phyloP scores from a whole-genome alignment of 2,888 invertebrate genomes.

The Heliothis peltigera region DNA sequence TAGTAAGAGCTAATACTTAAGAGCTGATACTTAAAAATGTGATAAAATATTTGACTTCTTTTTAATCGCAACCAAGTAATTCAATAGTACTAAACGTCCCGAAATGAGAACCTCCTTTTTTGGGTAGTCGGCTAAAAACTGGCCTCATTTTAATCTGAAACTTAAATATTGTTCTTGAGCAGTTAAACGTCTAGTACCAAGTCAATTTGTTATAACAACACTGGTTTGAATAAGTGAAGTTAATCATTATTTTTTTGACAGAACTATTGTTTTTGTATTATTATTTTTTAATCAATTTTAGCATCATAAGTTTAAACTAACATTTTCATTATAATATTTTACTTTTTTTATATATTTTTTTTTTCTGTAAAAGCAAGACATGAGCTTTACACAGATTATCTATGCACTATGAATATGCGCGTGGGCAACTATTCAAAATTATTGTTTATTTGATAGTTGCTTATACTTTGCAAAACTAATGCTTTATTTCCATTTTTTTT shows the following conservation, averaged over 20 bases:
- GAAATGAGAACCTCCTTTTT: too few species aligned
- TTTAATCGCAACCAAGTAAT: too few species aligned
- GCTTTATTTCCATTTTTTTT: conserved; percentile 18
- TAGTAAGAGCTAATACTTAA: too few species aligned
- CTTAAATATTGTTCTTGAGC: neutral
- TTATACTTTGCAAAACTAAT: conserved; percentile 22
- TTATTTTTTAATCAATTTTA: conserved; percentile 3
- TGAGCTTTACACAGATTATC: neutral
- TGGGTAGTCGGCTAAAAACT: too few species aligned
- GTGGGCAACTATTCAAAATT: neutral
- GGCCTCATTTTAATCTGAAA: neutral
- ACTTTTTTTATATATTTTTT: neutral
- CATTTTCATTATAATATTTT: conserved; percentile 5
- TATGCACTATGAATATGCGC: neutral
- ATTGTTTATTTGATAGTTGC: neutral
- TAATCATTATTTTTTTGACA: conserved; percentile 18
- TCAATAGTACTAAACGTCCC: too few species aligned
- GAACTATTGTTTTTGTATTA: conserved; percentile 33
- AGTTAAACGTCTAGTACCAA: neutral
- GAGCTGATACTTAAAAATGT: too few species aligned
- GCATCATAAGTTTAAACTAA: conserved; percentile 12
- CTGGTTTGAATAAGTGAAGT: neutral
- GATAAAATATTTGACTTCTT: too few species aligned
- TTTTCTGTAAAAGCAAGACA: neutral
- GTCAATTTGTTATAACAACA: conserved; percentile 11